phyloP scores from a whole-genome alignment of 1,140 invertebrate genomes.

The Drosophila baimaii region DNA sequence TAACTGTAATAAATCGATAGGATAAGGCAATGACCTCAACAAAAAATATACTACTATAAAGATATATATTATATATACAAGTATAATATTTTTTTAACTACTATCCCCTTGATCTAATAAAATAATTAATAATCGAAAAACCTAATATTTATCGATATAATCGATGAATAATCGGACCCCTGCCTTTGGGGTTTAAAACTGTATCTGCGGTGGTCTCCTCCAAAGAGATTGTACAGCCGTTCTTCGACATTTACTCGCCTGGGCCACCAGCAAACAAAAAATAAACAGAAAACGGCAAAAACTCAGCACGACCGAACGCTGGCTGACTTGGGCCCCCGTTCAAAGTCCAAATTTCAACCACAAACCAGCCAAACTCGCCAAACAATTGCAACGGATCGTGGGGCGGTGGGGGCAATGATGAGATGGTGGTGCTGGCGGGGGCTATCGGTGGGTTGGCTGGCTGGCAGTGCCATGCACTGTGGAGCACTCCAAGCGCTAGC shows the following conservation, averaged over 20 bases:
- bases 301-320: constrained; percentile 34
- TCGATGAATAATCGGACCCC: neutral
- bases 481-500: constrained; percentile 47
- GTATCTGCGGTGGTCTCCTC: constrained; percentile 53
- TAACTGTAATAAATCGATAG: neutral
- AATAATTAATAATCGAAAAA: neutral
- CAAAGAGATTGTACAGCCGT: constrained; percentile 72
- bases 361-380: constrained; percentile 79
- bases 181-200: constrained; percentile 25
- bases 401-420: constrained; percentile 11
- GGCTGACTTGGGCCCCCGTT: constrained; percentile 51
- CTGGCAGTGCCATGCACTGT: constrained; percentile 60
- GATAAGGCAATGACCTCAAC: too few relatives aligned
- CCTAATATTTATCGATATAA: constrained; percentile 7
- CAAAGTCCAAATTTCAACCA: constrained; percentile 78
- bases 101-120: neutral
- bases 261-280: constrained; percentile 15
- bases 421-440: constrained; percentile 12
- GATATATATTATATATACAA: neutral
- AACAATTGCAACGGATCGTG: constrained; percentile 72
- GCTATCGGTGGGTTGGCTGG: constrained; percentile 17
- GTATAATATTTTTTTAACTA: too few relatives aligned
- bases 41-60: neutral
- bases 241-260: constrained; percentile 65
- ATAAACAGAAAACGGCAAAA: constrained; percentile 24